These are phyloP conservation scores for Allygus modestus DNA, from an alignment of 2,888 invertebrate genomes.

Conservation along the genomic window DNA sequence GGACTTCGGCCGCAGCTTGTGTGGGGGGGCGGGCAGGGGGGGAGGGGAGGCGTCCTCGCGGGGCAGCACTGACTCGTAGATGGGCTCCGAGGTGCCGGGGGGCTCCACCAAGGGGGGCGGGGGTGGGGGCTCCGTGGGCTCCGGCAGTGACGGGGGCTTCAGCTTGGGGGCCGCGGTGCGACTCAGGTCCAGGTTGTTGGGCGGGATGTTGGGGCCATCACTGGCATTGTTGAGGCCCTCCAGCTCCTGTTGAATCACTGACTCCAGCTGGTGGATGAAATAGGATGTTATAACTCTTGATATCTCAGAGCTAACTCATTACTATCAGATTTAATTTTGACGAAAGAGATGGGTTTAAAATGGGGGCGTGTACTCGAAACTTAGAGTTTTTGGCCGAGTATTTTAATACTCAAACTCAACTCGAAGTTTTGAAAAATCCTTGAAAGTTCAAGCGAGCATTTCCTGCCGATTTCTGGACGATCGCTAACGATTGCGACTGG, in stretches of 20 bases:
- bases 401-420: no score
- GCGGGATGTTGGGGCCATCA: constrained; percentile 69
- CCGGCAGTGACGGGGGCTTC: constrained; percentile 83
- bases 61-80: constrained; percentile 91
- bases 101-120: constrained; percentile 73
- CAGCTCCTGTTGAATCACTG: constrained; percentile 81
- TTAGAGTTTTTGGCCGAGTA: no score
- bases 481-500: no score
- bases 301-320: no score
- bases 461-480: no score
- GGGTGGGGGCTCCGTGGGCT: constrained; percentile 85
- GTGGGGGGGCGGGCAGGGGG: constrained; percentile 76
- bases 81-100: constrained; percentile 77
- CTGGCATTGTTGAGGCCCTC: constrained; percentile 75
- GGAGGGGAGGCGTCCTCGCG: constrained; percentile 75
- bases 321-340: no score
- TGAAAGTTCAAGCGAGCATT: no score
- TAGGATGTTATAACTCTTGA: not conserved
- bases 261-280: constrained; percentile 76
- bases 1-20: constrained; percentile 74
- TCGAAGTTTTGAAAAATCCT: no score
- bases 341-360: no score
- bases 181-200: constrained; percentile 69
- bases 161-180: constrained; percentile 73
- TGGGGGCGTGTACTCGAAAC: no score